Evolutionary conservation across 35 echinoderm and acorn worm genomes (phyloP), one percentile per base, ranked within the genome.

Genomic region (Ophioderma brevispina): DNA sequence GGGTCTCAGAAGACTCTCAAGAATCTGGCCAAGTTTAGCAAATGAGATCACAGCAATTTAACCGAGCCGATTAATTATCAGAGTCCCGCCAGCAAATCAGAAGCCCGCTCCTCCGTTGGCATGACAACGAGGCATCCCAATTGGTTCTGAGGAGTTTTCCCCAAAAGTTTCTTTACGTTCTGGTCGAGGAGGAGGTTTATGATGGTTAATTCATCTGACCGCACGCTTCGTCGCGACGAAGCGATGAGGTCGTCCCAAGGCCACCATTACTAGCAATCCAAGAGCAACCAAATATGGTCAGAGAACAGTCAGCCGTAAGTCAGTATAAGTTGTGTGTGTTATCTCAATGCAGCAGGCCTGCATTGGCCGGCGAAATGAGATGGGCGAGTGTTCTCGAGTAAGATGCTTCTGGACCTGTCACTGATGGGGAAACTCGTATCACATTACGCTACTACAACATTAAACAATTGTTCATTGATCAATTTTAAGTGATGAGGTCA

Each of bases 21-120:
- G 83, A 85, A 85, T 85, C 83, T 85, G 83, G 83, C 83, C 55
- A 85, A 85, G 83, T 85, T 85, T 85, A 85, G 83, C 83, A 85
- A 85, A 85, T 85, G 83, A 64, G 55, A 85, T 85, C 83, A 59
- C 83, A 55, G 46, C 83, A 85, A 83, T 32, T 83, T 32, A 49
- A 32, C 37, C 2, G 34, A 40, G 63, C 83, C 32, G 52, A 85
- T 63, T 70, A 85, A 85, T 85, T 85, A 85, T 34, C n/a, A 85
- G 36, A 3, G 32, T n/a, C 37, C 52, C 83, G 46, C 46, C 83
- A 37, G 79, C 35, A 28, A 59, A 32, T 35, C n/a, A 59, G 32
- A 64, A 32, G 33, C 14, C 13, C 18, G 43, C 52, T 35, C 52
- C 33, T 36, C 14, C 13, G 83, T 85, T 70, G 83, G 33, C 83